Evolutionary conservation across 2,888 invertebrate species (phyloP).

Genomic region (Eulithis prunata): DNA sequence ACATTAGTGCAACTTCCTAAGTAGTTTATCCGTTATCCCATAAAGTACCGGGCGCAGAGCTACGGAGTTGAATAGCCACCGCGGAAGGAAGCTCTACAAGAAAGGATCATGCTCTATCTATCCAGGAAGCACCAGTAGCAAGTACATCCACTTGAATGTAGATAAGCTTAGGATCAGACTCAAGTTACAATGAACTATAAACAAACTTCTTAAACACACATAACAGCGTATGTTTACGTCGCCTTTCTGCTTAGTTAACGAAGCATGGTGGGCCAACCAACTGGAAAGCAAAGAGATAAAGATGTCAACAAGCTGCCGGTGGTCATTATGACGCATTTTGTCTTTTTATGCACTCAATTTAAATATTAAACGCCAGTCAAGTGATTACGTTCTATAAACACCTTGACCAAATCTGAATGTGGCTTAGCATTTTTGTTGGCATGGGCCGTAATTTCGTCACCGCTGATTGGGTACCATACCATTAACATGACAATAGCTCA

Average conservation of each 20-base stretch:
- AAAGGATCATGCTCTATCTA: slow-evolving; percentile 70
- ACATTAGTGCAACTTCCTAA: slow-evolving; percentile 65
- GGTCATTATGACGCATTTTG: slow-evolving; percentile 45
- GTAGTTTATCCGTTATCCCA: slow-evolving; percentile 72
- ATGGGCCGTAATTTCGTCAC: slow-evolving; percentile 50
- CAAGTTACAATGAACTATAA: slow-evolving; percentile 61
- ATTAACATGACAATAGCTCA: slow-evolving; percentile 74
- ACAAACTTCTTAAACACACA: slow-evolving; percentile 43
- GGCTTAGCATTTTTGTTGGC: slow-evolving; percentile 34
- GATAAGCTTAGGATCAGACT: slow-evolving; percentile 68
- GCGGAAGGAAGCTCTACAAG: slow-evolving; percentile 79
- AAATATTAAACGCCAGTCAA: slow-evolving; percentile 9
- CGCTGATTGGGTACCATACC: slow-evolving; percentile 63
- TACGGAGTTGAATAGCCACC: slow-evolving; percentile 53
- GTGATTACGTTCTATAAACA: slow-evolving; percentile 5
- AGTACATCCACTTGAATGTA: slow-evolving; percentile 62
- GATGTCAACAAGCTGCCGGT: slow-evolving; percentile 38
- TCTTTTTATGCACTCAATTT: slow-evolving; percentile 28
- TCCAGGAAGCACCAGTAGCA: slow-evolving; percentile 70
- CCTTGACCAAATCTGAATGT: slow-evolving; percentile 27
- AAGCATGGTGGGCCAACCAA: slow-evolving; percentile 60
- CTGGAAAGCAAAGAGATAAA: slow-evolving; percentile 45
- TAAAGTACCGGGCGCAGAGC: slow-evolving; percentile 37
- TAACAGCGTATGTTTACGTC: slow-evolving; percentile 21
- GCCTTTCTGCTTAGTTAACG: slow-evolving; percentile 38